These are phyloP conservation scores for Pseudomyrmex dendroicus DNA, from an alignment of 1,140 invertebrate species.

Conservation along the genomic window DNA sequence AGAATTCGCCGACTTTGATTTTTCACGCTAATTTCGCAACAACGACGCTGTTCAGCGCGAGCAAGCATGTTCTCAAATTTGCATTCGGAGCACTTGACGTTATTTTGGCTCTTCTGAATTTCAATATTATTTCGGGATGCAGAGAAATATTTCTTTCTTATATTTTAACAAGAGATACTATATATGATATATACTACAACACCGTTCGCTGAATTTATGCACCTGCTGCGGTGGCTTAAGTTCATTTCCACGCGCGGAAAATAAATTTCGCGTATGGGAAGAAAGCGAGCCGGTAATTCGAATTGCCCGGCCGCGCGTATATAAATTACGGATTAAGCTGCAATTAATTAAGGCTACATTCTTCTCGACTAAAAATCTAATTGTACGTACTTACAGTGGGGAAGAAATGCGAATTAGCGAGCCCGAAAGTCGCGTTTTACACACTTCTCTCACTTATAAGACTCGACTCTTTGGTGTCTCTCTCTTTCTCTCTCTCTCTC, in stretches of 20 bases:
- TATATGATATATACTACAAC: no score
- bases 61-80: no score
- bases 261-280: background rate
- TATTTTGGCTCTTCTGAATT: no score
- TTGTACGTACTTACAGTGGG: background rate
- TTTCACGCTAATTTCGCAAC: constrained; percentile 11
- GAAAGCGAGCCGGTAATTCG: constrained; percentile 23
- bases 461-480: background rate
- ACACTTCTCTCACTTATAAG: background rate
- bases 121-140: no score
- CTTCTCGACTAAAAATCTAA: constrained; percentile 41
- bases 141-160: no score
- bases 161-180: no score
- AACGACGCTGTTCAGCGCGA: background rate
- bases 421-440: constrained; percentile 22
- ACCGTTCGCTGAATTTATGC: no score
- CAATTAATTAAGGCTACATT: constrained; percentile 51
- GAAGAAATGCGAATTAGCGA: background rate
- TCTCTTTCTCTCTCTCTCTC: background rate
- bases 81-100: no score
- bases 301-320: constrained; percentile 1
- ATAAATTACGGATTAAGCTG: constrained; percentile 44
- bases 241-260: no score
- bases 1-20: constrained; percentile 20
- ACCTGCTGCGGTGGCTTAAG: no score